Percentiles rank a stretch among this genome's conserved stretches.
Evolutionary conservation across 2,113 vertebrate genomes (phyloP).

Genomic region (Prochilodus magdalenae): DNA sequence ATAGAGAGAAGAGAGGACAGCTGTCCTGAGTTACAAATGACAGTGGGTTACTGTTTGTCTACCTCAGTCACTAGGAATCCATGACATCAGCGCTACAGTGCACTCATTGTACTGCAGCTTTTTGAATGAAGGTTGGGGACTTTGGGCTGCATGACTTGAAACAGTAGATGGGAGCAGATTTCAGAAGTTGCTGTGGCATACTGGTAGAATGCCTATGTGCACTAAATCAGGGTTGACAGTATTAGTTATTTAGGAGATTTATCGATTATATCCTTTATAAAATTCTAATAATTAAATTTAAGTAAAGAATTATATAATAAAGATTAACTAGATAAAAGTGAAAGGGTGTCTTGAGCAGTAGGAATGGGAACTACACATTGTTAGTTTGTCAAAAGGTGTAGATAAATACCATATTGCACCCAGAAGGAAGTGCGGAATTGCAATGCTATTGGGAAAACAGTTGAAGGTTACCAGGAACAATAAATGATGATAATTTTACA

Average conservation of each 20-base stretch:
- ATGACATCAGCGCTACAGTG: slow-evolving; percentile 67
- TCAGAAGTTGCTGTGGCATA: background rate
- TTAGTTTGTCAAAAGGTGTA: no score
- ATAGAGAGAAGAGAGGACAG: slow-evolving; percentile 65
- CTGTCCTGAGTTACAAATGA: slow-evolving; percentile 69
- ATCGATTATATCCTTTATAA: no score
- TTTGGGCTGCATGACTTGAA: slow-evolving; percentile 24
- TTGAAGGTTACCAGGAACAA: no score
- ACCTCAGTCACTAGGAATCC: slow-evolving; percentile 72
- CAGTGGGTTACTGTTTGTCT: slow-evolving; percentile 52
- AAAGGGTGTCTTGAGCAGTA: no score
- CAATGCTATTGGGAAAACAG: no score
- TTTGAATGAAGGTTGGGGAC: slow-evolving; percentile 8
- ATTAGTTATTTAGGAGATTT: background rate
- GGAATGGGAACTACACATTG: no score
- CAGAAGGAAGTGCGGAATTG: no score
- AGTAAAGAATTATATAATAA: no score
- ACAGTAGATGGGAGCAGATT: slow-evolving; percentile 19
- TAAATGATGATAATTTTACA: no score
- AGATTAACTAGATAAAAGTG: no score
- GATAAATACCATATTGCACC: no score
- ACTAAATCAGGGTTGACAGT: background rate
- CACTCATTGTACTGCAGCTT: slow-evolving; percentile 39
- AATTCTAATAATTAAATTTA: no score
- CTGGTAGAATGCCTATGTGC: slow-evolving; percentile 23